These are phyloP conservation scores for Creontiades dilutus DNA, from an alignment of 2,888 invertebrate genomes.

Conservation along the genomic window DNA sequence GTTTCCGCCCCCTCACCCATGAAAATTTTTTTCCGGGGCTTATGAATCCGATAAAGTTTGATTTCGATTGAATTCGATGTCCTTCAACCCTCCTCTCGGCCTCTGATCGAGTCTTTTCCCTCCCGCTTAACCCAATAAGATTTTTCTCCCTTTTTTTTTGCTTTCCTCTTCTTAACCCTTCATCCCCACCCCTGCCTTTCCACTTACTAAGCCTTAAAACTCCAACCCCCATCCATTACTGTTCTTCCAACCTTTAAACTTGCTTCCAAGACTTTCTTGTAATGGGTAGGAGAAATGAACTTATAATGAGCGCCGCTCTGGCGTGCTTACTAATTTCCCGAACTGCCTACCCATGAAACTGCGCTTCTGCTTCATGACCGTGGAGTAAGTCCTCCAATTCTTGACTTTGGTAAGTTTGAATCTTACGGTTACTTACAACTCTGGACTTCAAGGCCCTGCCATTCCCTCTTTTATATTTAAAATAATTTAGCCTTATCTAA, in stretches of 20 bases:
- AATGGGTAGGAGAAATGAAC: constrained; percentile 66
- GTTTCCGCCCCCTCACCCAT: not conserved
- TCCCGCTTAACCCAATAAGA: constrained; percentile 50
- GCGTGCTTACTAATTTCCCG: constrained; percentile 62
- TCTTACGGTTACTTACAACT: not conserved
- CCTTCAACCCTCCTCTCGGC: not conserved
- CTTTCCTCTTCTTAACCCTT: not conserved
- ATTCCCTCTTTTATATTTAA: too few relatives aligned
- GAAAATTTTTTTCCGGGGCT: not conserved
- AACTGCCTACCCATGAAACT: constrained; percentile 65
- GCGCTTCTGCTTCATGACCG: constrained; percentile 64
- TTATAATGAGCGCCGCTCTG: constrained; percentile 57
- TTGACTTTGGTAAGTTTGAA: constrained; percentile 47
- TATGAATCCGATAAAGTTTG: constrained; percentile 58
- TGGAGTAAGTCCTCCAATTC: constrained; percentile 7
- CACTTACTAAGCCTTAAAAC: constrained; percentile 5
- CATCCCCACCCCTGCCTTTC: constrained; percentile 25
- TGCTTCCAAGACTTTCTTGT: constrained; percentile 50
- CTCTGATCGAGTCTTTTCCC: not conserved
- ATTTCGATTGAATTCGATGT: constrained; percentile 45
- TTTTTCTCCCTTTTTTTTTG: not conserved
- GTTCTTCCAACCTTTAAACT: constrained; percentile 56
- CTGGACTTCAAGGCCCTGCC: too few relatives aligned
- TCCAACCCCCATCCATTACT: constrained; percentile 34
- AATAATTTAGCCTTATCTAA: too few relatives aligned